Evolutionary conservation across 37 sponge, comb jelly and placozoan species (phyloP).

Genomic region (Spongilla lacustris): DNA sequence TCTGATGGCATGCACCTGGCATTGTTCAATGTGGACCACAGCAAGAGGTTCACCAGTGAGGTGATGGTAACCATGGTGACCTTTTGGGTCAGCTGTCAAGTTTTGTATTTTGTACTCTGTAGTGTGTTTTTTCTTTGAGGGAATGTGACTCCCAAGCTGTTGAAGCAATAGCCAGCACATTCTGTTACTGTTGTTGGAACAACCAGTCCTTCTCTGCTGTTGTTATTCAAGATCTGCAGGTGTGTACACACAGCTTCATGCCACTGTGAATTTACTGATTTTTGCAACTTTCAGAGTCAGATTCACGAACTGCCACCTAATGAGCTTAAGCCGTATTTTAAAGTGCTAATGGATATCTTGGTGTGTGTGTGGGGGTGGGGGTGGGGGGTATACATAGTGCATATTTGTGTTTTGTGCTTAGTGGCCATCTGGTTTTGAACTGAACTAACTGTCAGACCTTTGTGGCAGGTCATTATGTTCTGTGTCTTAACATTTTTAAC

Average conservation of each 20-base stretch:
- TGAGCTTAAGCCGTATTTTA: conserved; percentile 65
- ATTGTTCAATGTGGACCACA: conserved; percentile 45
- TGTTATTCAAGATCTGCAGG: conserved; percentile 69
- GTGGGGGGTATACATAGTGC: neutral
- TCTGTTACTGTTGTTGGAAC: conserved; percentile 80
- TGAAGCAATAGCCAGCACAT: conserved; percentile 57
- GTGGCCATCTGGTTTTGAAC: too few species aligned
- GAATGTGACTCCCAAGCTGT: conserved; percentile 53
- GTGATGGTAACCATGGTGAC: conserved; percentile 15
- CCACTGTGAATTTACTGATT: neutral
- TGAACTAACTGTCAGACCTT: too few species aligned
- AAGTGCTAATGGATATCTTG: conserved; percentile 68
- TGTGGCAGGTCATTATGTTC: too few species aligned
- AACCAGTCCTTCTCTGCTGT: conserved; percentile 79
- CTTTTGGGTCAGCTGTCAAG: too few species aligned
- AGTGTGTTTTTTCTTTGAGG: conserved; percentile 70
- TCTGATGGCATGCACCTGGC: conserved; percentile 58
- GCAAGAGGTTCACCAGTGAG: conserved; percentile 64
- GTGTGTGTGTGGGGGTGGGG: conserved; percentile 7
- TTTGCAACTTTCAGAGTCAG: conserved; percentile 34
- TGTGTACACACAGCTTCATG: conserved; percentile 2
- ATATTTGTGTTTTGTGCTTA: neutral
- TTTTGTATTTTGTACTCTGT: neutral
- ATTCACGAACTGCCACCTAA: conserved; percentile 47
- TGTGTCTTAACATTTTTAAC: too few species aligned